Conservation (phyloP, 2,113 vertebrate genomes). For the Pyrgilauda ruficollis region DNA sequence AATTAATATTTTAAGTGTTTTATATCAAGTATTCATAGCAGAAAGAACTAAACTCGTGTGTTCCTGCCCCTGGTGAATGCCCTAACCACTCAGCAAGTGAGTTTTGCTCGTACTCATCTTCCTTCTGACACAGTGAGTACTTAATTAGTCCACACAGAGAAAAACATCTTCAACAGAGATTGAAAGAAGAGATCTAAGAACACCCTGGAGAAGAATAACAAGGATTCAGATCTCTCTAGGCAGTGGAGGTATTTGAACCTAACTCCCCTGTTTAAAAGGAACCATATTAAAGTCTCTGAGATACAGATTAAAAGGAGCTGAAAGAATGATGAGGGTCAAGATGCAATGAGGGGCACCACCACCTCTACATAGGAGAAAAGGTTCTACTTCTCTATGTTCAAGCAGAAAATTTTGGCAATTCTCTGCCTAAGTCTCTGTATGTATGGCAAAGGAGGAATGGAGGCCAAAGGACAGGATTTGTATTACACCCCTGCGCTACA, state of each 20-base stretch:
- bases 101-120: not conserved
- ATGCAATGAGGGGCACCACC: not conserved
- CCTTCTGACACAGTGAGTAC: not conserved
- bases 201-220: constrained; percentile 31
- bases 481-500: not conserved
- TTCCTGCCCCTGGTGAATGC: not conserved
- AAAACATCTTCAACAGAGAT: constrained; percentile 7
- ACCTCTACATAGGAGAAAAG: not conserved
- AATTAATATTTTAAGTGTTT: constrained; percentile 65
- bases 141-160: constrained; percentile 30
- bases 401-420: not conserved
- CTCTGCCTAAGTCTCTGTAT: not conserved
- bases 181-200: constrained; percentile 16
- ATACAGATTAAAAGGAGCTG: not conserved
- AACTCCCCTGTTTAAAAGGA: not conserved
- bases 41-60: not conserved
- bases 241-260: constrained; percentile 2
- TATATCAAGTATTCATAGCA: constrained; percentile 45
- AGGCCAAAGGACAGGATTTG: not conserved
- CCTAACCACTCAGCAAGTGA: constrained; percentile 29
- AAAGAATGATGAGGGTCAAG: not conserved
- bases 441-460: not conserved
- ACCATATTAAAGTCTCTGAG: not conserved
- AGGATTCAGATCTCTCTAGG: not conserved
- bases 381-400: not conserved